A percentile compares a stretch with the other conserved stretches of the same genome.
These are phyloP conservation scores for Stratiomys singularior DNA, from an alignment of 2,888 invertebrate genomes.

Conservation along the genomic window DNA sequence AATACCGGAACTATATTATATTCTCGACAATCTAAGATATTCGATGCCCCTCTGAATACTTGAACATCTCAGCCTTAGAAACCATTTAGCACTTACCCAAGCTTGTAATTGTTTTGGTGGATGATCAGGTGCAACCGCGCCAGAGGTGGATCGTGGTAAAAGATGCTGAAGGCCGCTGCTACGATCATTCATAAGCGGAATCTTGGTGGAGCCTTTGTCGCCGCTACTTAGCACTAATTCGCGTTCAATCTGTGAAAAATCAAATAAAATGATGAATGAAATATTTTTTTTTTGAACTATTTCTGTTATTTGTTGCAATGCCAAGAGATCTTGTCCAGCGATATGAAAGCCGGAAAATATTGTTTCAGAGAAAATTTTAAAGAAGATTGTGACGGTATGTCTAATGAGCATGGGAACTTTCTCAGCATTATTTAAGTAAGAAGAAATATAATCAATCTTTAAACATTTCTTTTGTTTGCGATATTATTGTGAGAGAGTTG, in stretches of 20 bases:
- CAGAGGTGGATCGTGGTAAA: conserved; percentile 59
- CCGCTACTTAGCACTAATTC: conserved; percentile 79
- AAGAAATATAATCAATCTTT: neutral
- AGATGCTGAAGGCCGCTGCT: conserved; percentile 51
- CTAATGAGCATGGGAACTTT: conserved; percentile 39
- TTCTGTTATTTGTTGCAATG: conserved; percentile 26
- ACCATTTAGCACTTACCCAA: conserved; percentile 66
- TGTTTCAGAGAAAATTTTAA: neutral
- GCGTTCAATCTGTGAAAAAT: conserved; percentile 74
- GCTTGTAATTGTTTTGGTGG: conserved; percentile 79
- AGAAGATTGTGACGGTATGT: conserved; percentile 16
- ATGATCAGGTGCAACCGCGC: conserved; percentile 78
- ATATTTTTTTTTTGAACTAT: conserved; percentile 30
- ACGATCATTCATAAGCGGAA: conserved; percentile 77
- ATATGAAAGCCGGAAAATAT: conserved; percentile 14
- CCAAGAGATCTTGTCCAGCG: neutral
- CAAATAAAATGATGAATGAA: neutral
- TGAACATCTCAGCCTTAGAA: neutral
- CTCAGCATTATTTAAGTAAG: conserved; percentile 39
- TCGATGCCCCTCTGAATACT: neutral
- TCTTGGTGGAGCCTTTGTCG: conserved; percentile 80
- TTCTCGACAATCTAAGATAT: neutral
- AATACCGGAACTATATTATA: neutral
- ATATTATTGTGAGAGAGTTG: conserved; percentile 7
- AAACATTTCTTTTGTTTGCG: conserved; percentile 26